Evolutionary conservation across 2,797 vertebrate genomes (phyloP), one percentile per base, ranked within the genome.

Genomic region (Sebastes baramenuke): DNA sequence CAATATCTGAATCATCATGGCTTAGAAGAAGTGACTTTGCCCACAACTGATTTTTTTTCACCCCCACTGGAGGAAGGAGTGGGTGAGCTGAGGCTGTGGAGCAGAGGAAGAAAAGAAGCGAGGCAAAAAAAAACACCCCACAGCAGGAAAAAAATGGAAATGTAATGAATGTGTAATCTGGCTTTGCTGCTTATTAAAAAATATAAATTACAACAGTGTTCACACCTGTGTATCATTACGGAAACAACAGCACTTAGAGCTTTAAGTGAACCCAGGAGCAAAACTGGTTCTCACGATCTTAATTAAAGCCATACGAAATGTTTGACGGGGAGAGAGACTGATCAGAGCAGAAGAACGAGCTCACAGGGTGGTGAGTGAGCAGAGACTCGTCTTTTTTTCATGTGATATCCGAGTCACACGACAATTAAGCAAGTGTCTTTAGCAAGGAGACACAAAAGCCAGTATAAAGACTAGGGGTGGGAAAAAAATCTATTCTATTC

Each of bases 111-210:
- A 58, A 46, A 24, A 59, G 34, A 22, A 36, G 9, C 3, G 1
- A 49, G 16, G 2, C 49, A 36, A 52, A 29, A 6, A 6, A 65
- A 6, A 69, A 52, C 30, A 2, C 32, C 38, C 10, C n/a, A 54
- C 3, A 52, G 8, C 25, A 29, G 14, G 34, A 62, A 62, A 82
- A 12, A 36, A 20, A 75, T 36, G 38, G 18, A 60, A 79, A 59
- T 32, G 59, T 25, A 32, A 72, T 46, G 14, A 49, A 32, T 16
- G 6, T 42, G 22, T 36, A 56, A 34, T 36, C 18, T 58, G 46
- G 25, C 11, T 67, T 56, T 65, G 42, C 3, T 34, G 32, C 42
- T 72, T 76, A 72, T 79, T 75, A 69, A 70, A 82, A 79, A 67
- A 24, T 54, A 52, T 54, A 7, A 58, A 61, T 76, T 72, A 67